Evolutionary conservation across 1,140 invertebrate species (phyloP).

Genomic region (Hypsibius dujardini): DNA sequence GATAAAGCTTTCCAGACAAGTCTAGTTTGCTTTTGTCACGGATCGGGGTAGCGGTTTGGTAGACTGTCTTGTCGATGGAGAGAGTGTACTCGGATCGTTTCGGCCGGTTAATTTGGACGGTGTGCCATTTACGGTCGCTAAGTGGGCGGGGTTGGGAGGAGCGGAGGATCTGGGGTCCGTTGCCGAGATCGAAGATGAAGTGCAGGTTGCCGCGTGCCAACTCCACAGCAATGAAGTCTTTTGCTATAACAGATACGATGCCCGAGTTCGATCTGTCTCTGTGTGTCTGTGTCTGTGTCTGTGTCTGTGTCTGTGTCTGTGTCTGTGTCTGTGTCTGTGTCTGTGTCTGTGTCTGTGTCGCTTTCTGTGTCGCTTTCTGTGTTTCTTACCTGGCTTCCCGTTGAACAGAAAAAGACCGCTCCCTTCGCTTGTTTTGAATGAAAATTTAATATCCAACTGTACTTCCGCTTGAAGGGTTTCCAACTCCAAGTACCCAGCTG

Average conservation of each 20-base stretch:
- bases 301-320: too few relatives aligned
- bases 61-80: constrained; percentile 68
- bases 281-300: too few relatives aligned
- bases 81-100: constrained; percentile 68
- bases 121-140: constrained; percentile 86
- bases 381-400: constrained; percentile 54
- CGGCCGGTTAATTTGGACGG: constrained; percentile 65
- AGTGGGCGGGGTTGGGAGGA: constrained; percentile 56
- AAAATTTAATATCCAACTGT: constrained; percentile 69
- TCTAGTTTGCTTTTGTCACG: constrained; percentile 65
- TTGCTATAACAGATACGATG: too few relatives aligned
- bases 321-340: too few relatives aligned
- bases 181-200: constrained; percentile 75
- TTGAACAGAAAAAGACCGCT: constrained; percentile 84
- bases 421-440: constrained; percentile 77
- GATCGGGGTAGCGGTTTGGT: constrained; percentile 52
- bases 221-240: constrained; percentile 82
- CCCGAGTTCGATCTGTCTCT: too few relatives aligned
- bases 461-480: constrained; percentile 71
- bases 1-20: constrained; percentile 65
- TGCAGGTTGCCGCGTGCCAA: constrained; percentile 77
- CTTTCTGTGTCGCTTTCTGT: too few relatives aligned
- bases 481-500: constrained; percentile 69
- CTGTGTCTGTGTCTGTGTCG: too few relatives aligned
- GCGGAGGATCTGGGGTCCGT: constrained; percentile 63